Conservation (phyloP, 1,140 invertebrate genomes). For the Bombus superbus region DNA sequence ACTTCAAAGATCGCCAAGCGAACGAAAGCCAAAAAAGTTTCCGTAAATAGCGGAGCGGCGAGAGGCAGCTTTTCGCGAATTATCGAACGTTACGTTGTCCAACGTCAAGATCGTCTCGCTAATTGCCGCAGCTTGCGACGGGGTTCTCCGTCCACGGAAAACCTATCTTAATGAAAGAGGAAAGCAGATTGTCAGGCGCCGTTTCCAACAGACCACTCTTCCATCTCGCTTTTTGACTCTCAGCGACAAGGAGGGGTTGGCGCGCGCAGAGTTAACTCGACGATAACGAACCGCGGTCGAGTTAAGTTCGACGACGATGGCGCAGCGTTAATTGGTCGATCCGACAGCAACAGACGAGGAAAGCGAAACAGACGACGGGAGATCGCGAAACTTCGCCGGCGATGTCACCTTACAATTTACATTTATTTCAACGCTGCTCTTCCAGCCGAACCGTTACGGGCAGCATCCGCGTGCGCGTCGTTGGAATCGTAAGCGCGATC, state of each 20-base stretch:
- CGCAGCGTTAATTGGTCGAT: slow-evolving; percentile 17
- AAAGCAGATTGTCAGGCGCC: neutral
- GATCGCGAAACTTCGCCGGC: neutral
- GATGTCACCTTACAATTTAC: slow-evolving; percentile 27
- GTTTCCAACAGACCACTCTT: neutral
- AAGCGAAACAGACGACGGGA: too few species aligned
- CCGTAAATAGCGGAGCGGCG: neutral
- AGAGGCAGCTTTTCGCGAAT: neutral
- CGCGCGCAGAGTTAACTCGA: neutral
- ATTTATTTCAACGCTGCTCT: slow-evolving; percentile 8
- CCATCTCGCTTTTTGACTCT: slow-evolving; percentile 1
- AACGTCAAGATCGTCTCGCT: neutral
- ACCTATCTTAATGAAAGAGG: neutral
- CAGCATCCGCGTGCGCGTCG: neutral
- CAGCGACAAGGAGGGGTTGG: neutral
- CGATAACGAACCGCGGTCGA: slow-evolving; percentile 7
- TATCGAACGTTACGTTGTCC: slow-evolving; percentile 1
- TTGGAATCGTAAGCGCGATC: slow-evolving; percentile 7
- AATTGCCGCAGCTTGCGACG: neutral
- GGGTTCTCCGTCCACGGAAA: neutral
- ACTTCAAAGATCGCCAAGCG: neutral
- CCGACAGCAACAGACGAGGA: too few species aligned
- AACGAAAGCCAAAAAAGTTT: neutral
- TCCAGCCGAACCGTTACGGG: neutral
- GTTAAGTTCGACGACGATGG: neutral